Evolutionary conservation across 2,797 vertebrate species (phyloP).

Genomic region (Hemibagrus guttatus): DNA sequence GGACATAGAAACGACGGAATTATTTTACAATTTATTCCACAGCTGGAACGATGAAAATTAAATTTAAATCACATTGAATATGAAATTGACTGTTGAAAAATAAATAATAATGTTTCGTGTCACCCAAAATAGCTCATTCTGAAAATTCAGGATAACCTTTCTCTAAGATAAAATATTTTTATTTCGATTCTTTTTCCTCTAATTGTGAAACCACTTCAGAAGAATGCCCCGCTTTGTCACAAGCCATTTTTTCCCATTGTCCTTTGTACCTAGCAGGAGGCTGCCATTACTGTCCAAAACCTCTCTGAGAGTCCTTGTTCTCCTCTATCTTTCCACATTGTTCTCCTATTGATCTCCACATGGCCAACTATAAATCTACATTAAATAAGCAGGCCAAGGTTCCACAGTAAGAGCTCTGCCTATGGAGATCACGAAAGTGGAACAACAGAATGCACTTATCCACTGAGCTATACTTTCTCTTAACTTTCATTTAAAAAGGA

Average conservation of each 20-base stretch:
- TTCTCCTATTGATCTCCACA: slow-evolving; percentile 64
- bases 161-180: slow-evolving; percentile 38
- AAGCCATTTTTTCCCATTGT: slow-evolving; percentile 54
- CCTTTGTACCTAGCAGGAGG: slow-evolving; percentile 55
- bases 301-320: slow-evolving; percentile 52
- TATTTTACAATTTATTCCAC: neutral
- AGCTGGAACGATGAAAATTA: neutral
- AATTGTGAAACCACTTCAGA: slow-evolving; percentile 52
- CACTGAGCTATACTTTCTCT: slow-evolving; percentile 55
- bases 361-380: slow-evolving; percentile 62
- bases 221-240: slow-evolving; percentile 52
- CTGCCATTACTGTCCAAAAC: slow-evolving; percentile 54
- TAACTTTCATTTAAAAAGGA: slow-evolving; percentile 22
- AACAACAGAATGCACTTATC: slow-evolving; percentile 59
- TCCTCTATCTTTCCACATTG: slow-evolving; percentile 57
- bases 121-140: neutral
- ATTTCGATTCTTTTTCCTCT: slow-evolving; percentile 25
- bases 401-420: slow-evolving; percentile 47
- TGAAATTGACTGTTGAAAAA: neutral
- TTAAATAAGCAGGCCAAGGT: slow-evolving; percentile 59
- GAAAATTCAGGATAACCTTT: slow-evolving; percentile 1
- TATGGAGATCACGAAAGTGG: slow-evolving; percentile 64
- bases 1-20: neutral
- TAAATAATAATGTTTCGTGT: neutral
- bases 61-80: neutral